These are phyloP conservation scores for Chironomus tepperi DNA, from an alignment of 1,140 invertebrate species.

Conservation along the genomic window DNA sequence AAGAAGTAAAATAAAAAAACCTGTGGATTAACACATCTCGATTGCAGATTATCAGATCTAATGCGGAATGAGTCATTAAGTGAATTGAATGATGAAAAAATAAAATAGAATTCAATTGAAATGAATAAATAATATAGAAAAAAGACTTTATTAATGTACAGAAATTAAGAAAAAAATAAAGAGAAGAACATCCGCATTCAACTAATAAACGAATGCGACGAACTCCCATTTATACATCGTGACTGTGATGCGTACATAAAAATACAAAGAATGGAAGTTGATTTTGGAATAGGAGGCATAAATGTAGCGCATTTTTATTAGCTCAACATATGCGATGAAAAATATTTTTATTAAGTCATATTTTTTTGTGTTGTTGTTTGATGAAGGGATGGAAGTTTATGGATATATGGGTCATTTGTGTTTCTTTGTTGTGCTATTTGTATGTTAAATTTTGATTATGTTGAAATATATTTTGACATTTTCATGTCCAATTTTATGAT, in stretches of 20 bases:
- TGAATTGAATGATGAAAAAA: neutral
- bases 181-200: constrained; percentile 9
- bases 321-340: no score
- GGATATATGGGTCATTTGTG: no score
- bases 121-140: neutral
- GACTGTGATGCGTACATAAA: neutral
- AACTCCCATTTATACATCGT: constrained; percentile 7
- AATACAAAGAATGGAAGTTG: neutral
- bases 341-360: no score
- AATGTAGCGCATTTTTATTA: no score
- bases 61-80: neutral
- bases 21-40: constrained; percentile 21
- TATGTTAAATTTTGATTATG: no score
- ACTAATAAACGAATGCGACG: constrained; percentile 15
- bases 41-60: constrained; percentile 23
- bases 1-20: constrained; percentile 18
- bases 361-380: no score
- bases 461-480: no score
- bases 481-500: no score
- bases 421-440: no score
- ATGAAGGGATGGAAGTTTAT: no score
- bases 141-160: neutral
- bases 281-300: no score
- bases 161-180: neutral
- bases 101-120: neutral